Conservation (phyloP, 2,797 vertebrate species). For the Mormyrops boulengeri region DNA sequence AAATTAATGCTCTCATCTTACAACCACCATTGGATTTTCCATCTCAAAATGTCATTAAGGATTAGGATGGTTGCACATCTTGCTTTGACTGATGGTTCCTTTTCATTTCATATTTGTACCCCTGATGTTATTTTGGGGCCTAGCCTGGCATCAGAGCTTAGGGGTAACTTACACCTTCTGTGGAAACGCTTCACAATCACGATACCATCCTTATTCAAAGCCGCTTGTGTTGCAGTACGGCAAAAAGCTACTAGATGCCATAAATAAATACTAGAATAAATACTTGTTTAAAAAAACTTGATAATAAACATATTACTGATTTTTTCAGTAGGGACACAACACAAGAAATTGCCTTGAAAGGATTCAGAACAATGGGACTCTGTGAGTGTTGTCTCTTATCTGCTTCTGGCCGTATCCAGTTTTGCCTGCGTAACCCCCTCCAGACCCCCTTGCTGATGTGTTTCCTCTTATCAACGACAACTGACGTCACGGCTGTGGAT, state of each 20-base stretch:
- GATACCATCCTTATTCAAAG: not conserved
- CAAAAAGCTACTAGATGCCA: not conserved
- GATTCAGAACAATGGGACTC: conserved; percentile 66
- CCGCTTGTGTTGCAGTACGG: not conserved
- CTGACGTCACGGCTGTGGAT: not conserved
- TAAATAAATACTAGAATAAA: too few species aligned
- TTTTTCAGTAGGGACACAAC: conserved; percentile 31
- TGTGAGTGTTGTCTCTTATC: conserved; percentile 62
- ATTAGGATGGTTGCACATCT: not conserved
- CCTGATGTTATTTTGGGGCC: not conserved
- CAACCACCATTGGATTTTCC: not conserved
- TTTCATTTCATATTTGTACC: not conserved
- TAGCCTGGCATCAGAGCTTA: not conserved
- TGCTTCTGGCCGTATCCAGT: conserved; percentile 64
- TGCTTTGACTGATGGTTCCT: not conserved
- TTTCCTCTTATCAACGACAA: not conserved
- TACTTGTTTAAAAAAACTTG: conserved; percentile 11
- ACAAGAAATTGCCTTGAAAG: not conserved
- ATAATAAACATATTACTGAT: conserved; percentile 54
- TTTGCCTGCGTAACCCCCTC: conserved; percentile 60
- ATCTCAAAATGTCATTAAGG: not conserved
- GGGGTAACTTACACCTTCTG: not conserved
- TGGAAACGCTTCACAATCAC: not conserved
- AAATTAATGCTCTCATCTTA: not conserved
- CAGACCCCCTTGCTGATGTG: not conserved